phyloP scores from a whole-genome alignment of 2,888 invertebrate genomes.

The Ditula angustiorana region DNA sequence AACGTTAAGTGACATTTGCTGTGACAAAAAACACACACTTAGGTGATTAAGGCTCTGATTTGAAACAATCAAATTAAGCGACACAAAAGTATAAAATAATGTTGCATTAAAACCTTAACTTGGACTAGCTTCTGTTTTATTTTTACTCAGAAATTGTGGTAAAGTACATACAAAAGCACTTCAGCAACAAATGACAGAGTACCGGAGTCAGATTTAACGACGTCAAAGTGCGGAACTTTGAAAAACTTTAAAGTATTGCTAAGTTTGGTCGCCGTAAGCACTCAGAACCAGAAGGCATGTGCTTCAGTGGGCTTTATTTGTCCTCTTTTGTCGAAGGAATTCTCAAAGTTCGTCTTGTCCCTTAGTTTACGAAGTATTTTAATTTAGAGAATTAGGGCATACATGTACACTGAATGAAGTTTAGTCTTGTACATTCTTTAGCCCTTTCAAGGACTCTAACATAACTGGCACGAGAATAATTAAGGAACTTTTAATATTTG shows the following conservation, averaged over 20 bases:
- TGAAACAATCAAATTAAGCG: too few relatives aligned
- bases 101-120: background rate
- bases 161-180: slow-evolving; percentile 30
- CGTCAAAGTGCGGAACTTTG: slow-evolving; percentile 31
- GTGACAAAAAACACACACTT: too few relatives aligned
- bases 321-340: slow-evolving; percentile 20
- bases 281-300: slow-evolving; percentile 31
- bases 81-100: too few relatives aligned
- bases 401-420: background rate
- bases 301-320: slow-evolving; percentile 31
- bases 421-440: background rate
- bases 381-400: slow-evolving; percentile 13
- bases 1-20: too few relatives aligned
- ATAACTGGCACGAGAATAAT: too few relatives aligned
- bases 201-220: slow-evolving; percentile 26
- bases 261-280: slow-evolving; percentile 31
- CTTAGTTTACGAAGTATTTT: slow-evolving; percentile 27
- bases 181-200: slow-evolving; percentile 28
- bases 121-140: background rate
- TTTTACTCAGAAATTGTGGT: slow-evolving; percentile 20
- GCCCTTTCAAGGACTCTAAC: background rate
- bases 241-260: slow-evolving; percentile 39
- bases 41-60: too few relatives aligned
- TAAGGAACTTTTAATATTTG: too few relatives aligned
- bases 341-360: slow-evolving; percentile 11